Percentiles rank a stretch among this genome's conserved stretches.
Conservation (phyloP, 2,113 vertebrate genomes). For the Rhynchopsitta pachyrhyncha region DNA sequence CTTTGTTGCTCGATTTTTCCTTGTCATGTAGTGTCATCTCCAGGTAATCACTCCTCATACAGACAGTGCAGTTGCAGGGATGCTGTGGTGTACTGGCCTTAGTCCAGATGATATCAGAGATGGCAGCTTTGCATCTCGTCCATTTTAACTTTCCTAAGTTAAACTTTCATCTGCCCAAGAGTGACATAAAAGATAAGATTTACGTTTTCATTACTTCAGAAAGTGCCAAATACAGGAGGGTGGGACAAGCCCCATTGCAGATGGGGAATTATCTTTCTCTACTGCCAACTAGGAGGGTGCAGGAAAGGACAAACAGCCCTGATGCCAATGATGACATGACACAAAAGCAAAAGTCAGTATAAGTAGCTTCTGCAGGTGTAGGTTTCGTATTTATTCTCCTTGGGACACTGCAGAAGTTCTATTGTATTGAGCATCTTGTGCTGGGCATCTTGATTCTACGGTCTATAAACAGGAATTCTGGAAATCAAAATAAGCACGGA, state of each 20-base stretch:
- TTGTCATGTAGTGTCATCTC: not conserved
- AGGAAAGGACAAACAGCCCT: not conserved
- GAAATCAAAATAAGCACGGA: not conserved
- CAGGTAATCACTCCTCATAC: slow-evolving; percentile 19
- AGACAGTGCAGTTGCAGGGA: slow-evolving; percentile 4
- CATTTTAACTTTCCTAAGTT: slow-evolving; percentile 61
- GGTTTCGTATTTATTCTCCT: slow-evolving; percentile 52
- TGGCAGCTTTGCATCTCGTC: slow-evolving; percentile 43
- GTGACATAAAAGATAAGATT: slow-evolving; percentile 31
- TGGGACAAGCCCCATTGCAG: not conserved
- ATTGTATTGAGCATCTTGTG: not conserved
- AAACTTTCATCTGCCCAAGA: slow-evolving; percentile 52
- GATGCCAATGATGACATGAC: not conserved
- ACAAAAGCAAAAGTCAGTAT: slow-evolving; percentile 33
- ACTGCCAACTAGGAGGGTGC: not conserved
- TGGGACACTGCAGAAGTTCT: not conserved
- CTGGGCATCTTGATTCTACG: not conserved
- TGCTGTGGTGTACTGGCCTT: slow-evolving; percentile 14
- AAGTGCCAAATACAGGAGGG: not conserved
- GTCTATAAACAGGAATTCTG: not conserved
- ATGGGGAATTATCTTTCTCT: slow-evolving; percentile 32
- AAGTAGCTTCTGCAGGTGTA: slow-evolving; percentile 54
- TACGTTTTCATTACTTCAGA: slow-evolving; percentile 32
- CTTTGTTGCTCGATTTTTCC: not conserved
- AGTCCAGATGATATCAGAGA: slow-evolving; percentile 49